Conservation (phyloP, 2,888 invertebrate genomes). For the Drosophila setosimentum region DNA sequence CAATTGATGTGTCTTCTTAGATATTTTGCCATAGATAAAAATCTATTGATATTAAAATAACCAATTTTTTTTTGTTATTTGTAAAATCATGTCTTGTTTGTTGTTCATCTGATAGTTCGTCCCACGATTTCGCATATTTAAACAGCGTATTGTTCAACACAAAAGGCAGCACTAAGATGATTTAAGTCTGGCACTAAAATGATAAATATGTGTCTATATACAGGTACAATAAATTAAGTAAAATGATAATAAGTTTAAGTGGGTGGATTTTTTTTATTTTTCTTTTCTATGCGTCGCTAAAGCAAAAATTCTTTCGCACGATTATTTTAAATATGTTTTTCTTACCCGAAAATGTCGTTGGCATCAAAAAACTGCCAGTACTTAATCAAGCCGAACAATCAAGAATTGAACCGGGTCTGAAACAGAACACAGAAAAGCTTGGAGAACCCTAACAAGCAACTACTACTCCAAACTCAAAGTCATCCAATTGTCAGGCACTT, state of each 20-base stretch:
- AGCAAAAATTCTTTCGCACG: constrained; percentile 68
- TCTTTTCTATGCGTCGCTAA: constrained; percentile 10
- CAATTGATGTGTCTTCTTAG: constrained; percentile 30
- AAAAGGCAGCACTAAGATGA: constrained; percentile 35
- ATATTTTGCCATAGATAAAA: constrained; percentile 59
- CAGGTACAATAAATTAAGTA: constrained; percentile 12
- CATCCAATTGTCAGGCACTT: constrained; percentile 73
- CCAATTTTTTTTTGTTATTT: constrained; percentile 41
- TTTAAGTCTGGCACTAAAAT: constrained; percentile 23
- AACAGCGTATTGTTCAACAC: constrained; percentile 70
- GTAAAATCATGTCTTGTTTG: constrained; percentile 48
- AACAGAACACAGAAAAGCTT: constrained; percentile 12
- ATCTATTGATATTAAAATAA: constrained; percentile 71
- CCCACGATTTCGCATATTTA: constrained; percentile 80
- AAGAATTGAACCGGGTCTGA: constrained; percentile 21
- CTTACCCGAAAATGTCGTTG: constrained; percentile 26
- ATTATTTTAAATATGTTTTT: not conserved
- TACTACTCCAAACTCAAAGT: constrained; percentile 64
- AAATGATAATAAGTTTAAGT: constrained; percentile 28
- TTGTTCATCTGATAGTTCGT: constrained; percentile 27
- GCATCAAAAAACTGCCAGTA: constrained; percentile 9
- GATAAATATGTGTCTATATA: constrained; percentile 32
- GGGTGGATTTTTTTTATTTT: constrained; percentile 47
- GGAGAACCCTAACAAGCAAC: constrained; percentile 10
- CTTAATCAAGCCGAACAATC: constrained; percentile 65